phyloP scores from a whole-genome alignment of 2,113 vertebrate species.

The Dipodomys ordii region DNA sequence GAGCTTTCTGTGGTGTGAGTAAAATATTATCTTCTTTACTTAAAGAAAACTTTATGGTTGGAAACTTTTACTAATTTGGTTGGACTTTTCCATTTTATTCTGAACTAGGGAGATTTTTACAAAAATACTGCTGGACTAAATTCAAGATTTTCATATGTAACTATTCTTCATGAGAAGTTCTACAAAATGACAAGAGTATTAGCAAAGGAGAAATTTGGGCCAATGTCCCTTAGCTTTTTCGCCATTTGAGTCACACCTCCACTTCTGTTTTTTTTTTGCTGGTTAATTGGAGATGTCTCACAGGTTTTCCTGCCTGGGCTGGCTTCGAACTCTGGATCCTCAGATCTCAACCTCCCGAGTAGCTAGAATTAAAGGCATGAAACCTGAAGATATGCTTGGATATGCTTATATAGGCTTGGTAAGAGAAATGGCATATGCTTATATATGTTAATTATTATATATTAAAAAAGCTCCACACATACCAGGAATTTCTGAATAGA shows the following conservation, averaged over 20 bases:
- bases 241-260: too few relatives aligned
- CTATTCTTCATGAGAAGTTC: background rate
- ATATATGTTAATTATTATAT: background rate
- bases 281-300: too few relatives aligned
- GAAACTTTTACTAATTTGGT: slow-evolving; percentile 58
- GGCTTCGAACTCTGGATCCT: too few relatives aligned
- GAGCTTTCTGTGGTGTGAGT: slow-evolving; percentile 32
- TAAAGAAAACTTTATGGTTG: slow-evolving; percentile 35
- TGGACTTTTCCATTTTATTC: slow-evolving; percentile 44
- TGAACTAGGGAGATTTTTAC: slow-evolving; percentile 22
- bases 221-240: too few relatives aligned
- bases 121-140: slow-evolving; percentile 37
- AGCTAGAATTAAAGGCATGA: too few relatives aligned
- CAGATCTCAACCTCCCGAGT: too few relatives aligned
- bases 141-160: slow-evolving; percentile 54
- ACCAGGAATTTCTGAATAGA: background rate
- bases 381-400: background rate
- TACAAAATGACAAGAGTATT: slow-evolving; percentile 16
- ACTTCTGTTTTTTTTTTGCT: too few relatives aligned
- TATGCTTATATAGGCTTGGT: background rate
- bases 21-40: slow-evolving; percentile 38
- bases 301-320: too few relatives aligned
- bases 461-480: background rate
- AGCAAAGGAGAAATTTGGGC: slow-evolving; percentile 3
- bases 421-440: slow-evolving; percentile 1